Base-by-base conservation (phyloP, 2,888 invertebrate species). In the Trichogramma evanescens region DNA sequence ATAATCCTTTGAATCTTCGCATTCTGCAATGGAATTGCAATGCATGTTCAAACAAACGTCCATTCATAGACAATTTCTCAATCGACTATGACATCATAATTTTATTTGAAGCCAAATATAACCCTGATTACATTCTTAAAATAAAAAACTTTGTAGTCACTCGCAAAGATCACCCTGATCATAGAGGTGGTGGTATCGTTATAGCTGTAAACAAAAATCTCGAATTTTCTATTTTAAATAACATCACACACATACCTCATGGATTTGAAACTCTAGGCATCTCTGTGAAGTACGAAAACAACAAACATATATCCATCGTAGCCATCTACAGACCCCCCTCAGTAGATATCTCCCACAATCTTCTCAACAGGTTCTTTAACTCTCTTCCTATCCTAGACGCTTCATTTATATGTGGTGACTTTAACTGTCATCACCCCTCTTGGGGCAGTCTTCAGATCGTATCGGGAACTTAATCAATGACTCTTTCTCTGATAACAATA, bases 21-120 rank as follows among this genome's bases (percentile, higher is more conserved):
- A 59, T 64, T 2, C 50, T 64, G 6, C 62, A 64, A 42, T 62
- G 64, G 59, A 62, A 59, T 26, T 45, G 49, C 44, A 9, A 39
- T 2, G 58, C 58, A 42, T 43, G 55, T 6, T 6, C 4, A 13
- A 41, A 48, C 4, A 43, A 59, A n/a, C 55, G 39, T 45, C 7
- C 10, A 2, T 45, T 53, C 2, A 45, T 62, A 7, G 8, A n/a
- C 3, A 5, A 9, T 5, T 39, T 64, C 6, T 48, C 56, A 0
- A 43, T 39, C 1, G 5, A 49, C 5, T 57, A 6, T 5, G 57
- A 61, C 5, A 44, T 61, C 4, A 41, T 60, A 10, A 7, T 57
- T 4, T 52, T 61, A 9, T 5, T 5, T 8, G 56, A 61, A 51
- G 57, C 57, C 1, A 45, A 43, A 44, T 45, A 46, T 3, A 50